phyloP scores from a whole-genome alignment of 2,888 invertebrate genomes.

The Drosophila meridionalis region DNA sequence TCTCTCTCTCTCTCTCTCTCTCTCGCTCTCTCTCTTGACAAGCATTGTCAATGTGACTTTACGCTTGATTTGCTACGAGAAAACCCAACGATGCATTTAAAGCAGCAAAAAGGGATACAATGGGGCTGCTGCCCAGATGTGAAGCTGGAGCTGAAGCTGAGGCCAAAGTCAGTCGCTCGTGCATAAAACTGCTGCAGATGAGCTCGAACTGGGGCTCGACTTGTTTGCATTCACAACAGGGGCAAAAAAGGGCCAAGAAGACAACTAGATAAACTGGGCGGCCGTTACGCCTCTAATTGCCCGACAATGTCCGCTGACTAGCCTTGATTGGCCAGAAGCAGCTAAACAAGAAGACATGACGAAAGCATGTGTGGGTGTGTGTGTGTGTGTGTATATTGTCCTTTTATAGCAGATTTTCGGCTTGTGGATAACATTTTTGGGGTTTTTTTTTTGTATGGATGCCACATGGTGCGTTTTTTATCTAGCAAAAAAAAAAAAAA shows the following conservation, averaged over 20 bases:
- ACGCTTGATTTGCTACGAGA: constrained; percentile 70
- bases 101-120: constrained; percentile 44
- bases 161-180: constrained; percentile 50
- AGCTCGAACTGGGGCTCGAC: constrained; percentile 17
- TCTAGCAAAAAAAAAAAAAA: constrained; percentile 18
- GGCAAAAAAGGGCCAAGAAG: constrained; percentile 34
- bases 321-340: constrained; percentile 43
- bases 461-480: constrained; percentile 45
- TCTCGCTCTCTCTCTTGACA: background rate
- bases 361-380: background rate
- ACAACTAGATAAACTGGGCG: constrained; percentile 12
- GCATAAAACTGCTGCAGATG: constrained; percentile 70
- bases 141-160: background rate
- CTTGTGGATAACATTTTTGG: constrained; percentile 23
- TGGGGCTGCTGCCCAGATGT: background rate
- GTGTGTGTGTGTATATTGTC: background rate
- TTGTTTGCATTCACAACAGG: constrained; percentile 69
- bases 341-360: background rate
- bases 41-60: constrained; percentile 64
- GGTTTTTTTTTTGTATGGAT: constrained; percentile 12
- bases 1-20: background rate
- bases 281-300: constrained; percentile 39
- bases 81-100: constrained; percentile 68
- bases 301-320: constrained; percentile 38
- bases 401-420: constrained; percentile 12